These are phyloP conservation scores for Acrossocheilus wenchowensis DNA, from an alignment of 2,797 vertebrate genomes.

Conservation along the genomic window DNA sequence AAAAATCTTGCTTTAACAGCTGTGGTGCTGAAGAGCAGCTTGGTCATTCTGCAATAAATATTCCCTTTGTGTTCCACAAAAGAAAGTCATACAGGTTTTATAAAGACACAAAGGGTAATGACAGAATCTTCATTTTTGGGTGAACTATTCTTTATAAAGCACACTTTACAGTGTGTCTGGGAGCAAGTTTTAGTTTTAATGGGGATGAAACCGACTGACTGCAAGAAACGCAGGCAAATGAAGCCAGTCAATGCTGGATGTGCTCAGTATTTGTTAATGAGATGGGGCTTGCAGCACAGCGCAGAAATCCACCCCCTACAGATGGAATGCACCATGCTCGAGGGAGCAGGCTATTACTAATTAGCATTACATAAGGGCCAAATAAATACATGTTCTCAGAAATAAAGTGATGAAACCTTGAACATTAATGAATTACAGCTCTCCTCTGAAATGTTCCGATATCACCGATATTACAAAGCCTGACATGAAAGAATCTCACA, in stretches of 20 bases:
- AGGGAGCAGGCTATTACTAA: slow-evolving; percentile 64
- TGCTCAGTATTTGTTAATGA: slow-evolving; percentile 56
- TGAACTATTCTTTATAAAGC: background rate
- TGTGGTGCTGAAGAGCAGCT: background rate
- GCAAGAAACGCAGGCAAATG: slow-evolving; percentile 39
- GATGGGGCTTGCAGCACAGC: slow-evolving; percentile 49
- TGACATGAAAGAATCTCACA: slow-evolving; percentile 25
- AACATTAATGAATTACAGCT: slow-evolving; percentile 71
- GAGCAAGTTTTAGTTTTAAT: slow-evolving; percentile 44
- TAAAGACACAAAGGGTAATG: background rate
- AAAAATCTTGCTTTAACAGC: background rate
- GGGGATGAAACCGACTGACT: slow-evolving; percentile 48
- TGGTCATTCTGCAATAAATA: background rate
- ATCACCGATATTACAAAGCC: slow-evolving; percentile 59
- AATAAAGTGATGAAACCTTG: slow-evolving; percentile 69
- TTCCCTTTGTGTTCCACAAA: slow-evolving; percentile 4
- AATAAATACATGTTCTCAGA: slow-evolving; percentile 65
- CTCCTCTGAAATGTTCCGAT: slow-evolving; percentile 67
- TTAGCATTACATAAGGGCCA: slow-evolving; percentile 68
- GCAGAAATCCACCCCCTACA: slow-evolving; percentile 55
- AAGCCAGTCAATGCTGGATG: slow-evolving; percentile 43
- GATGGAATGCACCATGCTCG: slow-evolving; percentile 51
- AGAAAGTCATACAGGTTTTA: background rate
- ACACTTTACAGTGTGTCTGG: slow-evolving; percentile 17
- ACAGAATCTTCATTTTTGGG: background rate